Base-by-base conservation (phyloP, 2,797 vertebrate genomes). In the Pipistrellus pipistrellus region DNA sequence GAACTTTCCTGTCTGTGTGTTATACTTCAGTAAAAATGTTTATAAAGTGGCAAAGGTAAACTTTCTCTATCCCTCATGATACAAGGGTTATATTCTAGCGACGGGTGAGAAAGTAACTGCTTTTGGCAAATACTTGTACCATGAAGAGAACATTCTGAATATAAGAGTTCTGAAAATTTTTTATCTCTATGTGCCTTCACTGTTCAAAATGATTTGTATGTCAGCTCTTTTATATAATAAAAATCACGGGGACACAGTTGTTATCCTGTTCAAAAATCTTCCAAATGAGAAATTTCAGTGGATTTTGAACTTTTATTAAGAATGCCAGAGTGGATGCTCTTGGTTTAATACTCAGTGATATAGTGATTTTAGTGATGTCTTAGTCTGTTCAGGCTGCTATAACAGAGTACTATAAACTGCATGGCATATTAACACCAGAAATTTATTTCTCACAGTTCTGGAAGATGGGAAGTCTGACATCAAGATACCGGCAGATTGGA, bases 71-170 rank as follows among this genome's bases (percentile, higher is more conserved):
- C n/a, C 15, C n/a, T 53, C 3, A 9, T 44, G 14, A 30, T n/a
- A 64, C 38, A 93, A 95, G 72, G 30, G 15, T 80, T 25, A 87
- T 80, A 77, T 48, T 53, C 87, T 48, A 87, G 68, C 5, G 9
- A 68, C 17, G 25, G 53, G 4, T 66, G 69, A 94, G 90, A 76
- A 92, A 75, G 5, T 68, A 91, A 93, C 35, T 75, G 27, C 30
- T 69, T 84, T 88, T 75, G 72, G 44, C 90, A 91, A 72, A 44
- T 4, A 53, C 10, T 91, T 62, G 44, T 92, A 25, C 38, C 38
- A 53, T 2, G 0, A 27, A 92, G 4, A 72, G 32, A 62, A 2
- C 46, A 77, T 51, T 88, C 62, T 64, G 68, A 69, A 93, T 75
- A 76, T 13, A 68, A 68, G 35, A 73, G 1, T 76, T 68, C 64